Conservation (phyloP, 2,113 vertebrate genomes). For the Cichladusa arquata region DNA sequence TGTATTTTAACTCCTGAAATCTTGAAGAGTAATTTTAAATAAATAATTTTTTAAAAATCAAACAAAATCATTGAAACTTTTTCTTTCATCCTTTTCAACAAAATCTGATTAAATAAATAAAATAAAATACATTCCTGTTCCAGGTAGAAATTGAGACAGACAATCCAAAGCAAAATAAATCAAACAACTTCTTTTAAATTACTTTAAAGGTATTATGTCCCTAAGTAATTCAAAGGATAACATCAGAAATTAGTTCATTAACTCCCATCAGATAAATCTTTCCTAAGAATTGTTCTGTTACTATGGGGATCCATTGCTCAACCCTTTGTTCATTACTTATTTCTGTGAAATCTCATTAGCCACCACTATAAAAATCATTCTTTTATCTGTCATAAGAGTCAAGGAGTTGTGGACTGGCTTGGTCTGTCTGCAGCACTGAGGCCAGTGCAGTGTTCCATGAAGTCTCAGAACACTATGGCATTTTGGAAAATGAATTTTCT, state of each 20-base stretch:
- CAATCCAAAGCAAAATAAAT: background rate
- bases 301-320: background rate
- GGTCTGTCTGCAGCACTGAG: background rate
- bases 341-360: conserved; percentile 5
- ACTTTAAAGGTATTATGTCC: background rate
- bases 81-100: background rate
- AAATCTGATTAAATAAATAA: background rate
- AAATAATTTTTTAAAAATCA: background rate
- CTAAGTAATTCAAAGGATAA: background rate
- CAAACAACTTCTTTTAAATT: background rate
- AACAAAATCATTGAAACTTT: background rate
- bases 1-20: background rate
- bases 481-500: background rate
- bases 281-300: background rate
- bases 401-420: background rate
- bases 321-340: background rate
- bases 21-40: background rate
- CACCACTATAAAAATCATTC: background rate
- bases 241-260: background rate
- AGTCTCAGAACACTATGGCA: background rate
- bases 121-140: background rate
- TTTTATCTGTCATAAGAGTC: background rate
- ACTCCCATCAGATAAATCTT: background rate
- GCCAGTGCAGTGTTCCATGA: background rate
- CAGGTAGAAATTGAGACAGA: background rate